A percentile compares a stretch with the other conserved stretches of the same genome.
Conservation (phyloP, 2,888 invertebrate genomes). For the Aleiodes alternator region DNA sequence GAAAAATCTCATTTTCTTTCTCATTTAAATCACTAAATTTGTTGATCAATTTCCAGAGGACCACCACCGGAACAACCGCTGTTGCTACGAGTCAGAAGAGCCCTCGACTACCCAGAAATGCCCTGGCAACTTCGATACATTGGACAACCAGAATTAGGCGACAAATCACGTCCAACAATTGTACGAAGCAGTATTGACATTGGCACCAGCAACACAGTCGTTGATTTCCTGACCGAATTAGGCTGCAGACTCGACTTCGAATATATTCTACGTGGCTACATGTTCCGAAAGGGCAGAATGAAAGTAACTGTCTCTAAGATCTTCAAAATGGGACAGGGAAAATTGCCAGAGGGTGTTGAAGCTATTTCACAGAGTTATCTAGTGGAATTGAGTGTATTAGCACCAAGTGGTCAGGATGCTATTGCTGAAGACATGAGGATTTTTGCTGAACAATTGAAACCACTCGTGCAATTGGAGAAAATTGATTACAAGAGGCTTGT, state of each 20-base stretch:
- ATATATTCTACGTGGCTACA: conserved; percentile 93
- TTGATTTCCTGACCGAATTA: conserved; percentile 93
- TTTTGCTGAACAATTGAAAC: conserved; percentile 95
- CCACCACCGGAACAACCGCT: conserved; percentile 77
- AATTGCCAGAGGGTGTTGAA: conserved; percentile 84
- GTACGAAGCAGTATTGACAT: conserved; percentile 95
- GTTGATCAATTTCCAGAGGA: conserved; percentile 58
- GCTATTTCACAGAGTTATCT: conserved; percentile 94
- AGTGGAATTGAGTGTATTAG: conserved; percentile 93
- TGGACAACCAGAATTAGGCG: conserved; percentile 92
- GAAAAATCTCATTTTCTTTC: background rate
- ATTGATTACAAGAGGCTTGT: conserved; percentile 89
- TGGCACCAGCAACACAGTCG: conserved; percentile 91
- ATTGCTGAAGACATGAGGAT: conserved; percentile 97
- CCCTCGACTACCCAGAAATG: conserved; percentile 88
- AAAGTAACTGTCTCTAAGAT: conserved; percentile 97
- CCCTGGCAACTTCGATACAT: conserved; percentile 94
- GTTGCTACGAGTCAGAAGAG: conserved; percentile 88
- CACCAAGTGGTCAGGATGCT: conserved; percentile 94
- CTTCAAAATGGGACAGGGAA: conserved; percentile 88
- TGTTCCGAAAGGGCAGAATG: conserved; percentile 97
- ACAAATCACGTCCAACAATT: conserved; percentile 91
- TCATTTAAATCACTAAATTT: conserved; percentile 2
- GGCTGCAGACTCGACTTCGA: conserved; percentile 96
- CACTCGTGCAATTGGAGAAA: conserved; percentile 93